Base-by-base conservation (phyloP, 2,113 vertebrate species). In the Myiozetetes cayanensis region DNA sequence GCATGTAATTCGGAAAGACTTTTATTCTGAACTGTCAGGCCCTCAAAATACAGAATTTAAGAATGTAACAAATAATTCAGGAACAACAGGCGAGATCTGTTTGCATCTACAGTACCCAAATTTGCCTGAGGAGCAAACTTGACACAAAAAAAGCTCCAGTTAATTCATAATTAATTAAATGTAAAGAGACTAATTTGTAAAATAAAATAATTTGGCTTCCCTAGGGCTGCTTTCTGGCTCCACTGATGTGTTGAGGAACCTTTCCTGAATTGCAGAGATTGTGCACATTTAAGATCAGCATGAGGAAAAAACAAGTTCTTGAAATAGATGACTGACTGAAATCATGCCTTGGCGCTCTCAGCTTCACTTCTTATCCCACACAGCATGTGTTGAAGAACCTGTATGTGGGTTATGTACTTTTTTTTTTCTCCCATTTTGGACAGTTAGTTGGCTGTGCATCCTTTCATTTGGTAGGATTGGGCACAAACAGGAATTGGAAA, bases 201-300 rank as follows among this genome's bases (percentile, higher is more conserved):
- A 85, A 37, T 37, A 76, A 70, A 73, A 41, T 35, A 16, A 50
- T 68, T 75, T 30, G 4, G 0, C 23, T 75, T 50, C 35, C 15
- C 14, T 0, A 0, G 25, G 25, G 6, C 10, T 53, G 1, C 4
- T 74, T 58, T 81, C 7, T 23, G 7, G 43, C 46, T 68, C 33
- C 19, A 56, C 16, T 1, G 1, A 15, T 44, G 6, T n/a, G 8
- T 12, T 39, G 78, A 30, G 22, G 37, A 89, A 9, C 2, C 12
- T 75, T 75, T 28, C 9, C 18, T 4, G 3, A 14, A 23, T 62
- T 75, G 20, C 4, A 24, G 52, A 21, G 30, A 7, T 25, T 43
- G 12, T 11, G 62, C 5, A 20, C 5, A 5, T 56, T 43, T 47
- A 68, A 61, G 35, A 59, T 19, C 7, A 50, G 13, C 14, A 20